A percentile compares a stretch with the other conserved stretches of the same genome.
phyloP scores from a whole-genome alignment of 2,113 vertebrate species.

The Psettodes erumei region DNA sequence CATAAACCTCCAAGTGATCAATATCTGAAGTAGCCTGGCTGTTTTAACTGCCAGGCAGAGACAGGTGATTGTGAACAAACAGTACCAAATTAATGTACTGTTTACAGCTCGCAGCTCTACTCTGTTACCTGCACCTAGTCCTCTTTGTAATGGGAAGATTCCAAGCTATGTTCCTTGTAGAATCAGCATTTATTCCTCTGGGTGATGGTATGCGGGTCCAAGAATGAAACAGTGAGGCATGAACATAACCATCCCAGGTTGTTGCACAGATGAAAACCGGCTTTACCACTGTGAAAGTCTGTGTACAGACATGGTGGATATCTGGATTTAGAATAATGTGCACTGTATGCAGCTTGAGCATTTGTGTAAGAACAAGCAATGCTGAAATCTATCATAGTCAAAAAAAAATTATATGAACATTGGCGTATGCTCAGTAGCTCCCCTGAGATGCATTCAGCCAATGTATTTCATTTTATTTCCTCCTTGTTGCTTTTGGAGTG shows the following conservation, averaged over 20 bases:
- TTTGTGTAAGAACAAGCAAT: background rate
- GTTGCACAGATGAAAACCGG: background rate
- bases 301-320: background rate
- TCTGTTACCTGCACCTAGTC: background rate
- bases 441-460: conserved; percentile 38
- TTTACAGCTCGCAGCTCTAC: background rate
- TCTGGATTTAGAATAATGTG: conserved; percentile 15
- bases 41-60: background rate
- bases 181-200: conserved; percentile 43
- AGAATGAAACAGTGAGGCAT: background rate
- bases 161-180: conserved; percentile 7
- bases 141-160: conserved; percentile 15
- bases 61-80: background rate
- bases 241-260: conserved; percentile 11
- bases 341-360: background rate
- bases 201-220: conserved; percentile 41
- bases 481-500: conserved; percentile 54
- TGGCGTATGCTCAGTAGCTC: conserved; percentile 39
- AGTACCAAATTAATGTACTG: conserved; percentile 6
- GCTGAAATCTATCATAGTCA: conserved; percentile 30
- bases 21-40: background rate
- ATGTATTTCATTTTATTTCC: conserved; percentile 46
- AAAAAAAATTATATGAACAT: conserved; percentile 19
- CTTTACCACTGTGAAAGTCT: background rate
- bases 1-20: background rate